Evolutionary conservation across 2,797 vertebrate species (phyloP), one percentile per base, ranked within the genome.

Genomic region (Lateolabrax maculatus): DNA sequence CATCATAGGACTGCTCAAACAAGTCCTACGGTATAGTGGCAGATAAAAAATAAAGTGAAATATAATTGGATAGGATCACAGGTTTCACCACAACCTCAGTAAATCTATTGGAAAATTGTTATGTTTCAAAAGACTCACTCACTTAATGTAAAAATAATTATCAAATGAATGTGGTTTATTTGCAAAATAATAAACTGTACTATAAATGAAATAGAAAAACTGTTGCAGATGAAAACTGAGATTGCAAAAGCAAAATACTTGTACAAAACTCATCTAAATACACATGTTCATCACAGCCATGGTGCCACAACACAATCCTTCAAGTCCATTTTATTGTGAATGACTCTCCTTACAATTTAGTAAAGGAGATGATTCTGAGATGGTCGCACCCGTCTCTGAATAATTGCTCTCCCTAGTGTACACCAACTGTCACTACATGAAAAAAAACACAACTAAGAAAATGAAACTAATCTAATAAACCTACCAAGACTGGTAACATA

Each of bases 321-420:
- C 23, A 27, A 25, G 25, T 49, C 13, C 1, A 70, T 61, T 61
- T 83, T 31, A 8, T 43, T 77, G 41, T 80, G 62, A 81, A 58
- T 72, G 25, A 13, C 11, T 78, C 34, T 65, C 8, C 41, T 48
- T 21, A 41, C 11, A 51, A 29, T 7, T 0, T 27, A 53, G 16
- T 57, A 53, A 51, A 31, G 6, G n/a, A 63, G 16, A 43, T 13
- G 43, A 55, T 60, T 55, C 39, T 52, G 27, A 70, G 46, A 71
- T 25, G 44, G 56, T 77, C 69, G 37, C 29, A 31, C 19, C 62
- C 6, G 18, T 80, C 49, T 73, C 71, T 83, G 53, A 89, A 79
- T 64, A 49, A 84, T 18, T 87, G 84, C 92, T 86, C 90, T 81
- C 89, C 84, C 93, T 90, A 87, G 91, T 91, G 92, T 88, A 79